phyloP scores from a whole-genome alignment of 2,888 invertebrate species.

The Ypsolopha scabrella region DNA sequence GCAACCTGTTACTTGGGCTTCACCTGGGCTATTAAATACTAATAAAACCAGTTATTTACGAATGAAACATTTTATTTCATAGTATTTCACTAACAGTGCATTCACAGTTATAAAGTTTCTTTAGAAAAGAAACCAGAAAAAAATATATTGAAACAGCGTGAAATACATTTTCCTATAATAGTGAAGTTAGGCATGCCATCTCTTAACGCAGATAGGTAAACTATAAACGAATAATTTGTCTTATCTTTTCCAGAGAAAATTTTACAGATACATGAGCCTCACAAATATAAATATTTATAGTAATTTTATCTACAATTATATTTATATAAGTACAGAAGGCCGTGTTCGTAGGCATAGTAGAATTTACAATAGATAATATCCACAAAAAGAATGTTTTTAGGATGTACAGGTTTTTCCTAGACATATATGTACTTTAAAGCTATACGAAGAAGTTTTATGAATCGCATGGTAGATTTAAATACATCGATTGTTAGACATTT shows the following conservation, averaged over 20 bases:
- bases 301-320: constrained; percentile 25
- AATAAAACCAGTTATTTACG: background rate
- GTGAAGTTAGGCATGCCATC: constrained; percentile 20
- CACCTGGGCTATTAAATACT: background rate
- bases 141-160: constrained; percentile 39
- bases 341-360: constrained; percentile 37
- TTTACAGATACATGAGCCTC: constrained; percentile 21
- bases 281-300: constrained; percentile 19
- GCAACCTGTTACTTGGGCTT: no score
- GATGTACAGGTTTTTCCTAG: no score
- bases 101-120: constrained; percentile 48
- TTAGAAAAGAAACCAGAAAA: constrained; percentile 24
- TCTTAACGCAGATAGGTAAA: no score
- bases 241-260: constrained; percentile 9
- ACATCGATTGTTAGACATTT: no score
- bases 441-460: no score
- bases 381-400: no score
- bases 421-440: no score
- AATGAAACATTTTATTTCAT: constrained; percentile 59
- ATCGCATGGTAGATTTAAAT: no score
- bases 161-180: constrained; percentile 45
- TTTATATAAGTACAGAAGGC: constrained; percentile 34
- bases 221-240: background rate
- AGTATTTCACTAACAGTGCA: constrained; percentile 58
- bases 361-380: background rate